Evolutionary conservation across 2,888 invertebrate genomes (phyloP), one percentile per base, ranked within the genome.

Genomic region (Anthoptus insignis): DNA sequence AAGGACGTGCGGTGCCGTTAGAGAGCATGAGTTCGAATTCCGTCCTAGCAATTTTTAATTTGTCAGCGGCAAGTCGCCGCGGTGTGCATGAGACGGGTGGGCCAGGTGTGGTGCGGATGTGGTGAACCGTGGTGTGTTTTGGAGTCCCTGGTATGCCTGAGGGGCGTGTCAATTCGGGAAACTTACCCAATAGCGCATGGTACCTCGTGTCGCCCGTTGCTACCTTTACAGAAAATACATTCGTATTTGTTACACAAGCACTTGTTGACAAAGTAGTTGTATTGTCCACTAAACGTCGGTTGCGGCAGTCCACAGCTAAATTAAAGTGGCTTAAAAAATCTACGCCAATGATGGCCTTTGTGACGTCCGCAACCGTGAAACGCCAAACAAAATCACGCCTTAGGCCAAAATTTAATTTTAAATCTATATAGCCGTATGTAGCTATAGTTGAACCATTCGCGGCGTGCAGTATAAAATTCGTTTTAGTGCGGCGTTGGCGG

Each of bases 151-250:
- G 58, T 7, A 14, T 58, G 11, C 45, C 47, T n/a, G 47, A 14
- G 6, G 58, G 58, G 3, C 58, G 32, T 2, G 58, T 58, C 5
- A 58, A 32, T 1, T 58, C 58, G 0, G 47, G 45, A 13, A 32
- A 58, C 14, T 47, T 22, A 22, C 9, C 8, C 0, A 47, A 22
- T 22, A 58, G 5, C 11, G 39, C 24, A 13, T 42, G 39, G 5
- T 56, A 39, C 13, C 32, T 13, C 9, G 47, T 47, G 22, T 21
- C 14, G 14, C 47, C 58, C 24, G 47, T 32, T 8, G 22, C 13
- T 21, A 22, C 47, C 21, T 21, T 47, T 2, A 47, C 22, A 47
- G 47, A 47, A 47, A 3, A 47, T 1, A 47, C 13, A 22, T 47
- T 22, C 21, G 11, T 11, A 2, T 22, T 47, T 9, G 47, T 22